Conservation (phyloP, 2,113 vertebrate species). For the Cynopterus brachyotis region DNA sequence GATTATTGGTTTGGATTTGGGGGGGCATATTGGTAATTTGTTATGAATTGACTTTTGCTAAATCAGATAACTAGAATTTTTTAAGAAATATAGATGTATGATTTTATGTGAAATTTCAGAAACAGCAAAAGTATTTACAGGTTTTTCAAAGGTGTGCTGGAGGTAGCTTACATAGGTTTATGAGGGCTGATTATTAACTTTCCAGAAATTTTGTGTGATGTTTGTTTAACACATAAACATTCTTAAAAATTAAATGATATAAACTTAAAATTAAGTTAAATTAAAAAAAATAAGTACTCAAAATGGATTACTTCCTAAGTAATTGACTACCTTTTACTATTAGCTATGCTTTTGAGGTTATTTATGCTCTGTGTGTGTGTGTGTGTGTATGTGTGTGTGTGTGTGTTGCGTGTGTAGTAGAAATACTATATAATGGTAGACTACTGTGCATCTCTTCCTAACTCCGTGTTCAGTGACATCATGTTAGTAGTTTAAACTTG, state of each 20-base stretch:
- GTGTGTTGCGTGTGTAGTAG: neutral
- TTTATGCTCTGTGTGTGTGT: neutral
- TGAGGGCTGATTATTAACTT: neutral
- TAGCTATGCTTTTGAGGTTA: neutral
- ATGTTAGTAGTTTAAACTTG: neutral
- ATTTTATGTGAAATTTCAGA: slow-evolving; percentile 35
- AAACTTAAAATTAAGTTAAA: neutral
- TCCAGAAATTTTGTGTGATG: slow-evolving; percentile 27
- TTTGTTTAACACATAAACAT: neutral
- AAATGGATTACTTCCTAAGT: slow-evolving; percentile 14
- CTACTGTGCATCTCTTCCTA: neutral
- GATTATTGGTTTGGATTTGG: neutral
- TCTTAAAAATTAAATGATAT: slow-evolving; percentile 17
- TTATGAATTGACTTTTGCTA: slow-evolving; percentile 43
- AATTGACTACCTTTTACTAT: neutral
- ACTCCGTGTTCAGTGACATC: neutral
- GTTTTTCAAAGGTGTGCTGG: neutral
- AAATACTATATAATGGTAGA: neutral
- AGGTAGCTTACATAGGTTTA: neutral
- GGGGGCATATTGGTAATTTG: neutral
- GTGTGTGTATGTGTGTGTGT: too few relatives aligned
- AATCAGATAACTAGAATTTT: slow-evolving; percentile 15
- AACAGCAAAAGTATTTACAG: neutral
- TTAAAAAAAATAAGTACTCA: slow-evolving; percentile 16
- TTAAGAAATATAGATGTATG: neutral